These are phyloP conservation scores for Drosophila biarmipes DNA, from an alignment of 1,140 invertebrate genomes.

Conservation along the genomic window DNA sequence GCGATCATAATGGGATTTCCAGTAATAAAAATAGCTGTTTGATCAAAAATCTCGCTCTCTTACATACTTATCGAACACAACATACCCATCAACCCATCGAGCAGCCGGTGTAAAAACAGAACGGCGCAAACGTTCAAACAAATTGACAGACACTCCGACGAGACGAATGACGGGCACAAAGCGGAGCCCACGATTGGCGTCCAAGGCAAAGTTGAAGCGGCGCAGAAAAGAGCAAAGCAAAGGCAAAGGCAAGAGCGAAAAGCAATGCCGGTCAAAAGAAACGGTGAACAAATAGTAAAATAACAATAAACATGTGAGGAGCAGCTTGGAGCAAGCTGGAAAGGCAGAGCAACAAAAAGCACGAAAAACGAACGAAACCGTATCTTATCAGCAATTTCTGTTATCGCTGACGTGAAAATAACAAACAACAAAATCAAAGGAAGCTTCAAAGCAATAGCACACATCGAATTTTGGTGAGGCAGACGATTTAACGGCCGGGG, in stretches of 20 bases:
- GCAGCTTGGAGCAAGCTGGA: constrained; percentile 29
- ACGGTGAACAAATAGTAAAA: constrained; percentile 33
- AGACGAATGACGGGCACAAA: constrained; percentile 25
- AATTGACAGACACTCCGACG: constrained; percentile 30
- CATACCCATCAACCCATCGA: too few relatives aligned
- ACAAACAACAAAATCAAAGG: constrained; percentile 43
- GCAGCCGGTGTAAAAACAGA: too few relatives aligned
- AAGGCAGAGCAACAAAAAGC: constrained; percentile 16
- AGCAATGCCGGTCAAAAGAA: constrained; percentile 47
- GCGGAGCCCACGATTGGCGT: constrained; percentile 21
- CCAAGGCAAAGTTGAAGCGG: constrained; percentile 35
- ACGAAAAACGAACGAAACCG: constrained; percentile 39
- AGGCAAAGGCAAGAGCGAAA: constrained; percentile 10
- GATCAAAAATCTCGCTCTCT: too few relatives aligned
- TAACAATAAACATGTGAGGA: constrained; percentile 44
- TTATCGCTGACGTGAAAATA: constrained; percentile 69
- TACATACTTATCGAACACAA: too few relatives aligned
- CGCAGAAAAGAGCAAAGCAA: constrained; percentile 19
- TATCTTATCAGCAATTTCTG: constrained; percentile 77
- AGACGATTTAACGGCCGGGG: constrained; percentile 49
- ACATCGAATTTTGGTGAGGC: constrained; percentile 11
- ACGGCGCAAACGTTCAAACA: constrained; percentile 45
- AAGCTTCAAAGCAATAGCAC: constrained; percentile 31
- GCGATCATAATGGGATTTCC: too few relatives aligned
- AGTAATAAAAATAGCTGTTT: too few relatives aligned